Evolutionary conservation across 2,797 vertebrate genomes (phyloP).

Genomic region (Thamnophis elegans): DNA sequence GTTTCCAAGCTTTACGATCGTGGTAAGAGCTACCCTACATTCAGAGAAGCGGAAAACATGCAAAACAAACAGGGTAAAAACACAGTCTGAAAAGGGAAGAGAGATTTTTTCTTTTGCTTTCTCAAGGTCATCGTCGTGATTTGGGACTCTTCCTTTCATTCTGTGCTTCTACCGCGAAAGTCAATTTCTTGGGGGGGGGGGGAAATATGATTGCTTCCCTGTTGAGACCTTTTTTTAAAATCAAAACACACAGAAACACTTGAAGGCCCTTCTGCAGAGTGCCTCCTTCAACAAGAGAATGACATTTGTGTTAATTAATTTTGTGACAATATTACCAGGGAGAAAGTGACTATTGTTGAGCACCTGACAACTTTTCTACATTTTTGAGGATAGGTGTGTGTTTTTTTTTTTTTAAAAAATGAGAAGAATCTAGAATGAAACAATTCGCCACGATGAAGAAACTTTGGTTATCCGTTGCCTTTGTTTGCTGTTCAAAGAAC

Average conservation of each 20-base stretch:
- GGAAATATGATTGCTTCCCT: conserved; percentile 57
- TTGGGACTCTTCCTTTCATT: conserved; percentile 42
- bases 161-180: conserved; percentile 51
- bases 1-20: not conserved
- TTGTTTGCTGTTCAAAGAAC: conserved; percentile 38
- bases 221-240: conserved; percentile 62
- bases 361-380: conserved; percentile 54
- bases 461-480: conserved; percentile 27
- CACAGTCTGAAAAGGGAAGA: conserved; percentile 32
- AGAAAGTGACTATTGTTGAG: conserved; percentile 51
- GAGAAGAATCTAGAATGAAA: conserved; percentile 51
- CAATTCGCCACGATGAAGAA: conserved; percentile 38
- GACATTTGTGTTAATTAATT: conserved; percentile 70
- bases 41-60: not conserved
- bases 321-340: conserved; percentile 55
- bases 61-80: not conserved
- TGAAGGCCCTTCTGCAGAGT: conserved; percentile 66
- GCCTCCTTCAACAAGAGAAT: conserved; percentile 58
- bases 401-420: not conserved
- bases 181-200: conserved; percentile 56
- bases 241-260: conserved; percentile 67
- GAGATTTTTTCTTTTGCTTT: not conserved
- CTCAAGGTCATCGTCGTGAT: not conserved
- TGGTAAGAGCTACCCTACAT: not conserved
- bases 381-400: conserved; percentile 48